Evolutionary conservation across 2,113 vertebrate species (phyloP).

Genomic region (Nipponia nippon): DNA sequence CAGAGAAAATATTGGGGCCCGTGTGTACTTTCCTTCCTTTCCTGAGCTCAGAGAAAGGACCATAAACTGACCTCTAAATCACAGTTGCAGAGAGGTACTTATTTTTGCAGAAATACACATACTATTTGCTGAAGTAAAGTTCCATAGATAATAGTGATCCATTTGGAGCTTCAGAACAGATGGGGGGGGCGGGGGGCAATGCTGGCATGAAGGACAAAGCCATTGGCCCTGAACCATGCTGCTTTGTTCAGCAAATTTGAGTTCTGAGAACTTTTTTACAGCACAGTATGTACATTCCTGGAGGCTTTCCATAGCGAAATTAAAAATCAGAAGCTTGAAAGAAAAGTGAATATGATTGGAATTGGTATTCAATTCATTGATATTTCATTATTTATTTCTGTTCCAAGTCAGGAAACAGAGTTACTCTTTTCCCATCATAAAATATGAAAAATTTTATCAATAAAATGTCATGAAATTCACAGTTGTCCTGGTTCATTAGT

Average conservation of each 20-base stretch:
- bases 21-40: neutral
- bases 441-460: neutral
- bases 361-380: neutral
- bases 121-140: neutral
- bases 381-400: neutral
- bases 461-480: neutral
- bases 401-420: neutral
- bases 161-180: neutral
- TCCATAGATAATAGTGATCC: neutral
- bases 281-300: neutral
- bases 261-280: neutral
- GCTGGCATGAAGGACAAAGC: neutral
- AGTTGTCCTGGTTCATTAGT: neutral
- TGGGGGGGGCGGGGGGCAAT: fast-evolving
- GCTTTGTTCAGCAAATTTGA: neutral
- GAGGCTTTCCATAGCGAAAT: neutral
- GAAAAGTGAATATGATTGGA: neutral
- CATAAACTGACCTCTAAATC: neutral
- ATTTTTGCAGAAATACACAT: neutral
- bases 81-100: neutral
- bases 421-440: neutral
- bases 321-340: neutral
- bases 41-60: neutral
- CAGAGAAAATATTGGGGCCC: neutral
- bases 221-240: neutral